Evolutionary conservation across 2,888 invertebrate genomes (phyloP).

Genomic region (Drosophila paucipuncta): DNA sequence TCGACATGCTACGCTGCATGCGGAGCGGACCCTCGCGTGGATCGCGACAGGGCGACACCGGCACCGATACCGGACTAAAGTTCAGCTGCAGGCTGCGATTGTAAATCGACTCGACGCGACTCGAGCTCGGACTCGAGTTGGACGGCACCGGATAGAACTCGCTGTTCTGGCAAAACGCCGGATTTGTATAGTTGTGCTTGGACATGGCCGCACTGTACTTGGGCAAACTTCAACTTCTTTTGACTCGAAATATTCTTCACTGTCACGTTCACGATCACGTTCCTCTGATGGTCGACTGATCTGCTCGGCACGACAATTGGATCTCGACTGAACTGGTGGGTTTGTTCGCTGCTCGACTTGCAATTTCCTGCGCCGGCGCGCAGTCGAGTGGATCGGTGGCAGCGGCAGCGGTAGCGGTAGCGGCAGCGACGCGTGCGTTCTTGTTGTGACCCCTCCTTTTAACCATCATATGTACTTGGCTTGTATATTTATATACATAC

Average conservation of each 20-base stretch:
- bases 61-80: conserved; percentile 61
- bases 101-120: conserved; percentile 76
- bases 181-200: conserved; percentile 89
- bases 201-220: conserved; percentile 81
- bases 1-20: conserved; percentile 85
- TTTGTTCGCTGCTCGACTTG: conserved; percentile 63
- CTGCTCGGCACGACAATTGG: conserved; percentile 64
- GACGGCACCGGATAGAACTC: conserved; percentile 87
- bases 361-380: conserved; percentile 75
- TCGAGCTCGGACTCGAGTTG: conserved; percentile 14
- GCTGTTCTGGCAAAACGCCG: conserved; percentile 92
- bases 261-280: conserved; percentile 23
- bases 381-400: conserved; percentile 71
- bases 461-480: conserved; percentile 46
- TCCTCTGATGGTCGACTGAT: conserved; percentile 33
- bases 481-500: conserved; percentile 32
- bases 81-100: conserved; percentile 83
- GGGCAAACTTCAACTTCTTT: not conserved
- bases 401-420: conserved; percentile 27
- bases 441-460: conserved; percentile 41
- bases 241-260: conserved; percentile 3
- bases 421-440: conserved; percentile 48
- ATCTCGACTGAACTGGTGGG: conserved; percentile 65
- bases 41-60: conserved; percentile 58
- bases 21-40: conserved; percentile 84